Evolutionary conservation across 2,113 vertebrate species (phyloP).

Genomic region (Puma concolor): DNA sequence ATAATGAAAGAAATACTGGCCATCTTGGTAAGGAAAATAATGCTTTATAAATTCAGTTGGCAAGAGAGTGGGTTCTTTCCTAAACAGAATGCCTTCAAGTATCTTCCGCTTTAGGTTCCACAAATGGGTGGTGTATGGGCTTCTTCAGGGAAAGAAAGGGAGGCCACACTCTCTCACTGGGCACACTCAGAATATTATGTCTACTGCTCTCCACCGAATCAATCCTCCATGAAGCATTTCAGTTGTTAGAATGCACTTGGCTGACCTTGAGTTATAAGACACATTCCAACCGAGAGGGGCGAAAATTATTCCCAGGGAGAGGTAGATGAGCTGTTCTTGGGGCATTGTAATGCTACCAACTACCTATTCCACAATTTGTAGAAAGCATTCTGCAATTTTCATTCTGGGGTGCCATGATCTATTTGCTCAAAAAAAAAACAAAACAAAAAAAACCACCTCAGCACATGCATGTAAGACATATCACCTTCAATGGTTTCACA

Average conservation of each 20-base stretch:
- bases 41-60: not conserved
- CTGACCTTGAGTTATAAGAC: not conserved
- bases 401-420: not conserved
- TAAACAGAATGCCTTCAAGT: not conserved
- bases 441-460: not conserved
- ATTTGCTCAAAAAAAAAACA: not conserved
- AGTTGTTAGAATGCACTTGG: not conserved
- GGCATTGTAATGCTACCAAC: not conserved
- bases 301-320: not conserved
- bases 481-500: not conserved
- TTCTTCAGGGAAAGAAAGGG: not conserved
- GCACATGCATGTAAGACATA: not conserved
- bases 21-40: conserved; percentile 22
- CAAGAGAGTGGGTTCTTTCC: conserved; percentile 11
- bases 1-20: conserved; percentile 38
- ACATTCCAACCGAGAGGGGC: not conserved
- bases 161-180: not conserved
- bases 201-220: not conserved
- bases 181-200: not conserved
- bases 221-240: not conserved
- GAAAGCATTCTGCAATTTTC: not conserved
- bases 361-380: not conserved
- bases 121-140: not conserved
- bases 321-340: not conserved
- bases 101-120: not conserved